phyloP scores from a whole-genome alignment of 2,888 invertebrate species.

The Leptarthrus brevirostris region DNA sequence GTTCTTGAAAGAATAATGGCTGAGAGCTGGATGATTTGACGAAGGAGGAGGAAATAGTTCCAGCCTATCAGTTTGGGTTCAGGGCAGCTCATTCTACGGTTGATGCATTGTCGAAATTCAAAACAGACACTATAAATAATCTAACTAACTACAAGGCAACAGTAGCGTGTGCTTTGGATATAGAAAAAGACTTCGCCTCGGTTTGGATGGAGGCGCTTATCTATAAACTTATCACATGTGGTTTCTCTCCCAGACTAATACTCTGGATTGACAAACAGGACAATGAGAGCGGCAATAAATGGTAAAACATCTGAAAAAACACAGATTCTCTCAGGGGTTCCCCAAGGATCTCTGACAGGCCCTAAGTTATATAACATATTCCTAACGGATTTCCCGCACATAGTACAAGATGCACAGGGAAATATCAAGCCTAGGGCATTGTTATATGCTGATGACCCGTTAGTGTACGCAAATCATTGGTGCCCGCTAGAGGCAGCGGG shows the following conservation, averaged over 20 bases:
- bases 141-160: background rate
- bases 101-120: background rate
- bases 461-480: background rate
- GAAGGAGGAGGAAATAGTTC: background rate
- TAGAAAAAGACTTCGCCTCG: background rate
- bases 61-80: too few species aligned
- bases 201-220: conserved; percentile 10
- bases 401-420: background rate
- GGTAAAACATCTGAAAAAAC: background rate
- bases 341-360: background rate
- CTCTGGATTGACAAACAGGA: background rate
- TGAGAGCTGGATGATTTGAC: background rate
- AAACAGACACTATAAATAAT: background rate
- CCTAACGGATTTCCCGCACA: background rate
- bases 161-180: background rate
- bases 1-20: conserved; percentile 1
- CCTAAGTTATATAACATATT: background rate
- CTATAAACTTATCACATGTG: background rate
- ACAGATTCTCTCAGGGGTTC: background rate
- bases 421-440: background rate
- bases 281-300: background rate
- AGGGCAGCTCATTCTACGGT: conserved; percentile 1
- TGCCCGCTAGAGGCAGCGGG: too few species aligned
- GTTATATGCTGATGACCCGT: background rate
- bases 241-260: background rate